Base-by-base conservation (phyloP, 2,113 vertebrate species). In the Pteronura brasiliensis region DNA sequence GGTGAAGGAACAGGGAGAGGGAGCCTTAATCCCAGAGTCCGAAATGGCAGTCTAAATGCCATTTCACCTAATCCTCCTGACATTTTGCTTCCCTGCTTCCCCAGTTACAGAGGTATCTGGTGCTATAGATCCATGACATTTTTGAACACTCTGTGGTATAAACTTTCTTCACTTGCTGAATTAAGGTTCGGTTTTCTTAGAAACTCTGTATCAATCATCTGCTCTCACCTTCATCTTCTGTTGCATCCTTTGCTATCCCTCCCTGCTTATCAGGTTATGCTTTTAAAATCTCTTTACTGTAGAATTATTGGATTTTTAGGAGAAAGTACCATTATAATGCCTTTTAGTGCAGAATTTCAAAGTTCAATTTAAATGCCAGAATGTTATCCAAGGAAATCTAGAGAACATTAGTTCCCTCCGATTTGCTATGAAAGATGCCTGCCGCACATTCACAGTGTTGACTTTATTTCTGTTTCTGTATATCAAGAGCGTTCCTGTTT, bases 301-400 rank as follows among this genome's bases (percentile, higher is more conserved):
- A 86, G 52, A 86, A 72, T 86, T 85, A 82, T 36, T 96, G 52
- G 27, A 34, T 85, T 88, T 95, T 96, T 36, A 88, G 65, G 65
- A 77, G 36, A 67, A 87, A 80, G 29, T 97, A 65, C 52, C 65
- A 82, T 82, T 88, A 61, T 85, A 39, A 49, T 93, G 85, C 29
- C 88, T 95, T 92, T 97, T 95, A 72, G 52, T 67, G 12, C n/a
- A 93, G 65, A 95, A 96, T 89, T 71, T 74, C 27, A 86, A 95
- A 84, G 81, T 95, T 96, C 71, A 84, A 52, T 88, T 90, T 88
- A 96, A 97, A 96, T 95, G 63, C 57, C 77, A 69, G 42, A 36
- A 14, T 96, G 65, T 90, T 96, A 95, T 81, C 89, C 77, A 71
- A 79, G 65, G 83, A 93, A n/a, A 91, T 91, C 76, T 84, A 81